Conservation (phyloP, 2,797 vertebrate species). For the Podarcis lilfordi region DNA sequence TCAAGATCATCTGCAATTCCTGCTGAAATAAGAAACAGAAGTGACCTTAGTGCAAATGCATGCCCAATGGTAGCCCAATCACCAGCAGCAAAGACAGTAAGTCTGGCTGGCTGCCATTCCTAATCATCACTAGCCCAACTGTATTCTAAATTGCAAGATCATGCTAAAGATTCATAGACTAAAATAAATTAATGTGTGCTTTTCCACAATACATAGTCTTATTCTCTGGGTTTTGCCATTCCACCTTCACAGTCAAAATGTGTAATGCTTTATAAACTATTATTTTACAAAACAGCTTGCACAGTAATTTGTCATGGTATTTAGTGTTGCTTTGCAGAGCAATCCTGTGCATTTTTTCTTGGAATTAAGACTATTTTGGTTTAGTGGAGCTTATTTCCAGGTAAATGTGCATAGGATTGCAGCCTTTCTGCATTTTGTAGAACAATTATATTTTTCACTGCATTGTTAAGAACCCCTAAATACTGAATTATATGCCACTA, state of each 20-base stretch:
- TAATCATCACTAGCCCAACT: not conserved
- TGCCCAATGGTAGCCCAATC: not conserved
- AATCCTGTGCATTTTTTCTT: no score
- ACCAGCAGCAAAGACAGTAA: not conserved
- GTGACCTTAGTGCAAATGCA: not conserved
- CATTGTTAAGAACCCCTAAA: constrained; percentile 44
- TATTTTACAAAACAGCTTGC: not conserved
- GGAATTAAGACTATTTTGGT: no score
- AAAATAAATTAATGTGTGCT: constrained; percentile 3
- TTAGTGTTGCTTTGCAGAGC: not conserved
- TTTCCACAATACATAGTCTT: not conserved
- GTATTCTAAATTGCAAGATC: not conserved
- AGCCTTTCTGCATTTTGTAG: not conserved
- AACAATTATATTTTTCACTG: not conserved
- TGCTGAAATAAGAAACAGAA: not conserved
- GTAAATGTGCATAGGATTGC: not conserved
- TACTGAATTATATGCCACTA: constrained; percentile 6
- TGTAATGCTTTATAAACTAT: not conserved
- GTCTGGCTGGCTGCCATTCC: not conserved
- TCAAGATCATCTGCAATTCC: not conserved
- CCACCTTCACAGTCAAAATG: not conserved
- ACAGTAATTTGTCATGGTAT: not conserved
- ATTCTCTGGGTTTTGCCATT: not conserved
- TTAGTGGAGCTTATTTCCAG: not conserved
- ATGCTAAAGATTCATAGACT: not conserved